Conservation (phyloP, 2,113 vertebrate species). For the Cricetomys ansorgei region DNA sequence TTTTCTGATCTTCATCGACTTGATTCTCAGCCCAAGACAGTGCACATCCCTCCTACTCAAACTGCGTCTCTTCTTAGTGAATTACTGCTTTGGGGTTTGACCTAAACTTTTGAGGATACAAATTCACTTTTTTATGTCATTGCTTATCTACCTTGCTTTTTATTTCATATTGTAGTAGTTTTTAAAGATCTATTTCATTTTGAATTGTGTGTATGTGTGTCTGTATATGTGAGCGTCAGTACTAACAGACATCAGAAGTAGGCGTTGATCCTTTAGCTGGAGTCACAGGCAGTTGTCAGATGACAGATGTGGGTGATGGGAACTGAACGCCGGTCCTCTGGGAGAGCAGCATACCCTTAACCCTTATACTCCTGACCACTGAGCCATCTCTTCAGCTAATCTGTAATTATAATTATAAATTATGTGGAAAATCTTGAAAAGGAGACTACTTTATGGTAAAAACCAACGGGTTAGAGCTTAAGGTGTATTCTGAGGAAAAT, state of each 20-base stretch:
- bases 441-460: not conserved
- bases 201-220: not conserved
- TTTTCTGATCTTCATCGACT: constrained; percentile 23
- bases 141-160: constrained; percentile 5
- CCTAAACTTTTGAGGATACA: not conserved
- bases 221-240: not conserved
- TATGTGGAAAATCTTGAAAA: not conserved
- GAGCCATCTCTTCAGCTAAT: not conserved
- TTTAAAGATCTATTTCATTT: not conserved
- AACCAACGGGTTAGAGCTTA: not conserved
- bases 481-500: constrained; percentile 48
- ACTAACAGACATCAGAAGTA: not conserved
- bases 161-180: constrained; percentile 17
- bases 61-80: constrained; percentile 29
- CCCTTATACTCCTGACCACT: not conserved
- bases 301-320: not conserved
- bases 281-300: too few species aligned
- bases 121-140: not conserved
- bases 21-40: not conserved
- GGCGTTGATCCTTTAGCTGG: not conserved
- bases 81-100: not conserved
- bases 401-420: too few species aligned
- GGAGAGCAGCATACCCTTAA: not conserved
- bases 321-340: not conserved
- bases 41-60: not conserved